Base-by-base conservation (phyloP, 1,140 invertebrate genomes). In the Thaumetopoea pityocampa region DNA sequence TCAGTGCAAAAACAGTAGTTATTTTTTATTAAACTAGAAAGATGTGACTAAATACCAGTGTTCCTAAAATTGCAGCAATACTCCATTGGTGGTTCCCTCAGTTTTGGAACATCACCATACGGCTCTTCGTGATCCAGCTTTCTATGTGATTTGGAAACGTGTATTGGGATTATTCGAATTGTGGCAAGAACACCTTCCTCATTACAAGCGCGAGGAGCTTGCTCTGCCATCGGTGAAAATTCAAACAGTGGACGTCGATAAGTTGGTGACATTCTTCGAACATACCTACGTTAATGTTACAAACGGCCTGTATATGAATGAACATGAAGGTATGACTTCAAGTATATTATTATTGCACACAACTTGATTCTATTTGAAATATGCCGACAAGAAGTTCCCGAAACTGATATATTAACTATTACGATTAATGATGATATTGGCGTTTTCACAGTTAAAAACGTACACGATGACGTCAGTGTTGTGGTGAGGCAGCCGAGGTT, bases 91-190 rank as follows among this genome's bases (percentile, higher is more conserved):
- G 0, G 54, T 85, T 5, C 88, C 89, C 5, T 85, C 82, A 5
- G 79, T 71, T 2, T 67, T 90, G 23, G 87, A 90, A 54, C 70
- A 86, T 16, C 88, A 81, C 48, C 71, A 85, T 28, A 91, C 90
- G 6, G 82, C 87, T 1, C 44, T 91, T 4, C 87, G 91, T 10
- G 91, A 92, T 46, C 91, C 91, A 3, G 86, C 87, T 2, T 91
- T 90, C 81, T 92, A 87, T 61, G 85, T 88, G 57, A 84, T 92
- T n/a, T 88, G 86, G 74, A 90, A 90, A 54, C 88, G 86, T 11
- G 86, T 92, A 18, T 46, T 90, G n/a, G 63, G 71, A 14, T 82
- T 89, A 29, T 89, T 90, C 57, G 60, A 87, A 9, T 78, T 85
- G 29, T 79, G 90, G 45, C 86, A 89, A 29, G 53, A 71, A 3